phyloP scores from a whole-genome alignment of 2,797 vertebrate genomes.

The Agapornis canus region DNA sequence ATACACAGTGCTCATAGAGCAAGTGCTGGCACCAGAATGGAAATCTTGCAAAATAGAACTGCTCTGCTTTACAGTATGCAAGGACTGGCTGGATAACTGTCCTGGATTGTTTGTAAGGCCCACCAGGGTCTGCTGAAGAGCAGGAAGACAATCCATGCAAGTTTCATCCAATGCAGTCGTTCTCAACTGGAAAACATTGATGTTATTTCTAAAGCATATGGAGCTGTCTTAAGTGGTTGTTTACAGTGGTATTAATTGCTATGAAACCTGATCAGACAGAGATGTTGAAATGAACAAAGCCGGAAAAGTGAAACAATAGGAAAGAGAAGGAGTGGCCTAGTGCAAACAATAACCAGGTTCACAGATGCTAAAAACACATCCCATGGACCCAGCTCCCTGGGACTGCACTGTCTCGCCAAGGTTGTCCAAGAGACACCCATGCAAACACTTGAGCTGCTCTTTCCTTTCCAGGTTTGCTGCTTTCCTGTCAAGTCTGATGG shows the following conservation, averaged over 20 bases:
- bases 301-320: constrained; percentile 63
- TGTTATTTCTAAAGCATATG: constrained; percentile 44
- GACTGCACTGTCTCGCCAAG: background rate
- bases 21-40: background rate
- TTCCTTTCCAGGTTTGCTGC: background rate
- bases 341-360: constrained; percentile 32
- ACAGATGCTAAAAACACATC: constrained; percentile 19
- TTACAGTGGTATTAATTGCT: constrained; percentile 36
- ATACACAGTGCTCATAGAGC: background rate
- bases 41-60: background rate
- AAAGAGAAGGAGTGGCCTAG: constrained; percentile 27
- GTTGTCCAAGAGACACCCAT: background rate
- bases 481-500: background rate
- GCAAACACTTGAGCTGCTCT: background rate
- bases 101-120: background rate
- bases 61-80: background rate
- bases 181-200: background rate
- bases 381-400: background rate
- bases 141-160: background rate
- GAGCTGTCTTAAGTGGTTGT: constrained; percentile 24
- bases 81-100: background rate
- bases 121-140: background rate
- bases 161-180: background rate
- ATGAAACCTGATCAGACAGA: background rate
- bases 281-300: constrained; percentile 44